These are phyloP conservation scores for Chaunax sp. DNA, from an alignment of 2,797 vertebrate species.

Conservation along the genomic window DNA sequence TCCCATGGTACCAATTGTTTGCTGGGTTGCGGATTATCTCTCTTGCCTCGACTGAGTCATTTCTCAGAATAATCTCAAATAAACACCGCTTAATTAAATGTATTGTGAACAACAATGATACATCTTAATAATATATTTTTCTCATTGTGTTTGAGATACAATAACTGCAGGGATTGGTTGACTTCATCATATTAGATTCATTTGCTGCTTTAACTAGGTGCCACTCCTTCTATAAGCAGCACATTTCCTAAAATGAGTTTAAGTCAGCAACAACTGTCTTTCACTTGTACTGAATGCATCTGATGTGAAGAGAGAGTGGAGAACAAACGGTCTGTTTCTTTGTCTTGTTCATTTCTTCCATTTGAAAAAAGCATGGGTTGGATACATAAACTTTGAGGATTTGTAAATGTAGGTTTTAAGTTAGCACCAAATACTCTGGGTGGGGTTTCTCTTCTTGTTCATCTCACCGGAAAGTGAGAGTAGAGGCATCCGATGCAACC, in stretches of 20 bases:
- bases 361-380: not conserved
- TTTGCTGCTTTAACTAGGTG: not conserved
- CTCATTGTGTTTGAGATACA: not conserved
- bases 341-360: not conserved
- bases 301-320: not conserved
- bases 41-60: constrained; percentile 27
- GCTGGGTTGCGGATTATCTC: constrained; percentile 43
- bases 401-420: not conserved
- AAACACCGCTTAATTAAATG: constrained; percentile 44
- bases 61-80: constrained; percentile 35
- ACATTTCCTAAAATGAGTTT: not conserved
- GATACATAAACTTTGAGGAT: not conserved
- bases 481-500: not conserved
- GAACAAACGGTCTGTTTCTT: not conserved
- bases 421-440: not conserved
- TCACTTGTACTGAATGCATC: not conserved
- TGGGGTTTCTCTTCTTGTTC: no score
- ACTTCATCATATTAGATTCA: not conserved
- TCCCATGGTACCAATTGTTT: constrained; percentile 68
- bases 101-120: constrained; percentile 6
- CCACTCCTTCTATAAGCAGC: not conserved
- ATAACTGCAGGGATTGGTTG: no score
- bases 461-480: not conserved
- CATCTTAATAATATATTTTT: not conserved
- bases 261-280: not conserved